Percentiles rank a stretch among this genome's conserved stretches.
These are phyloP conservation scores for Drosophila algonquin DNA, from an alignment of 2,888 invertebrate genomes.

Conservation along the genomic window DNA sequence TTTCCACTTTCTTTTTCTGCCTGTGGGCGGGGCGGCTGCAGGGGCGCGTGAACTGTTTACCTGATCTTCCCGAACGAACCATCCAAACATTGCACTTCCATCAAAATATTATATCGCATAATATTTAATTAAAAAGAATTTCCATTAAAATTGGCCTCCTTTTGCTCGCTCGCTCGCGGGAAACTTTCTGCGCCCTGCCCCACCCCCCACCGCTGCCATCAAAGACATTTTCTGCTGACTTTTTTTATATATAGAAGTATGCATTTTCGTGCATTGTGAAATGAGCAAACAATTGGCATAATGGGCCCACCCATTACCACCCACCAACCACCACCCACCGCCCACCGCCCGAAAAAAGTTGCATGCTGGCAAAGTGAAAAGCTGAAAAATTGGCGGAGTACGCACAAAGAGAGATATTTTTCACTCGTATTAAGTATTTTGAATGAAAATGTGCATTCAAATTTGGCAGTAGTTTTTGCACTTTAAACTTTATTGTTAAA, in stretches of 20 bases:
- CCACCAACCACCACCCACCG: constrained; percentile 15
- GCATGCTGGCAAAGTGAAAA: constrained; percentile 15
- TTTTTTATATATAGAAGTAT: constrained; percentile 42
- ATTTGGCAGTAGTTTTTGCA: constrained; percentile 16
- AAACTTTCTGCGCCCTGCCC: not conserved
- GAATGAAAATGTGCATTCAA: constrained; percentile 22
- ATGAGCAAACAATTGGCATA: constrained; percentile 74
- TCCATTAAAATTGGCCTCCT: constrained; percentile 23
- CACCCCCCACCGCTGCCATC: constrained; percentile 20
- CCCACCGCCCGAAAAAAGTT: constrained; percentile 12
- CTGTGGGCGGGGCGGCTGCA: not conserved
- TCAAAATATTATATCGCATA: constrained; percentile 12
- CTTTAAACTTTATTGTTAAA: constrained; percentile 8
- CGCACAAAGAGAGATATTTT: constrained; percentile 35
- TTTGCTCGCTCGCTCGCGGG: too few species aligned
- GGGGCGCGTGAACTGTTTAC: constrained; percentile 62
- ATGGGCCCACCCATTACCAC: constrained; percentile 33
- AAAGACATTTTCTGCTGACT: constrained; percentile 67
- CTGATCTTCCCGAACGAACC: not conserved
- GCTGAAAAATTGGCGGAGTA: constrained; percentile 29
- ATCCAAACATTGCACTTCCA: not conserved
- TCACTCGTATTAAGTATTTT: not conserved
- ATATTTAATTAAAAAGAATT: constrained; percentile 39
- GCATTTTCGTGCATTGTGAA: constrained; percentile 67
- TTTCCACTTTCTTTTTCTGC: not conserved